Conservation (phyloP, 2,888 invertebrate species). For the Brachyptera risi region DNA sequence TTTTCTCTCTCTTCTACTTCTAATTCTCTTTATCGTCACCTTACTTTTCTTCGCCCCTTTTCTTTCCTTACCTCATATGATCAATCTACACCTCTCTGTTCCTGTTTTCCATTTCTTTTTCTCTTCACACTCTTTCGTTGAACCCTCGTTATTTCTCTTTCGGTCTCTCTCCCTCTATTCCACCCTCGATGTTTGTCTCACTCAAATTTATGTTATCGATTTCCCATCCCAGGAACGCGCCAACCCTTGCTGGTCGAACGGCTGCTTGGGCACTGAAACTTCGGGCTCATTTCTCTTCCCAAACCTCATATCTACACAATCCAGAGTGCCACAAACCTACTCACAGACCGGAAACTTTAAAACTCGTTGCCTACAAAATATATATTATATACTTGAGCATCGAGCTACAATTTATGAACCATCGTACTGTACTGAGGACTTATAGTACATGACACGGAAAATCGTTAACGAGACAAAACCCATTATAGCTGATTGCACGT, state of each 20-base stretch:
- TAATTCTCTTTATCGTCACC: not conserved
- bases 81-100: not conserved
- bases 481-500: no score
- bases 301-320: constrained; percentile 9
- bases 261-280: not conserved
- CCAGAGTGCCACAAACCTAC: constrained; percentile 11
- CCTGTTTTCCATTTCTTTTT: not conserved
- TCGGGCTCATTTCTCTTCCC: constrained; percentile 13
- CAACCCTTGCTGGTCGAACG: not conserved
- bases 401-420: no score
- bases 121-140: constrained; percentile 4
- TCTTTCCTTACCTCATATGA: not conserved
- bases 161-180: constrained; percentile 6
- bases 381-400: no score
- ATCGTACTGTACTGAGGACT: no score
- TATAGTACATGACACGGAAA: no score
- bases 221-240: constrained; percentile 15
- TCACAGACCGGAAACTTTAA: constrained; percentile 14
- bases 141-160: not conserved
- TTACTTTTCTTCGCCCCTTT: not conserved
- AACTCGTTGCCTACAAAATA: constrained; percentile 1
- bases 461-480: no score
- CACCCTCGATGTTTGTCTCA: constrained; percentile 12
- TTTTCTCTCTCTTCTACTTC: no score
- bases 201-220: constrained; percentile 29